These are phyloP conservation scores for Acropora yongei DNA, from an alignment of 64 coral and sea anemone species.

Conservation along the genomic window DNA sequence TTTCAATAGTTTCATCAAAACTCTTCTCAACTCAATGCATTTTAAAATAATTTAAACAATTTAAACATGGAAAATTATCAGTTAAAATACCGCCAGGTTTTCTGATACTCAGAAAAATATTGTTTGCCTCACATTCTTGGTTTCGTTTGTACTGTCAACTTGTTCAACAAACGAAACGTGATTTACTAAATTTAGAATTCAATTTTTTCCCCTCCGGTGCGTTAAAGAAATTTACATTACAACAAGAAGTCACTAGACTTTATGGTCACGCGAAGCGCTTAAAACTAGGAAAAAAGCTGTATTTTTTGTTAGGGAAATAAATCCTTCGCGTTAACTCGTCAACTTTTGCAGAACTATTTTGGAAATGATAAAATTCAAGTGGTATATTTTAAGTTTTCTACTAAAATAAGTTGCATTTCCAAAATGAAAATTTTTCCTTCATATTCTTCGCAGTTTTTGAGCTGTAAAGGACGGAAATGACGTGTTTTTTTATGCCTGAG, in stretches of 20 bases:
- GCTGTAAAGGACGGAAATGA: background rate
- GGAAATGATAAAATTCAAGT: background rate
- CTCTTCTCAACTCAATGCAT: no score
- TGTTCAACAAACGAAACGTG: background rate
- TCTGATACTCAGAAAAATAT: no score
- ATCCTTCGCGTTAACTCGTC: background rate
- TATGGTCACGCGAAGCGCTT: background rate
- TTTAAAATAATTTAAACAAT: no score
- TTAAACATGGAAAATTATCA: no score
- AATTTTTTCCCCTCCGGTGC: no score
- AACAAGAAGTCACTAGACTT: background rate
- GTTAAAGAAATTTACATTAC: background rate
- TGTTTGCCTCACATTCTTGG: background rate
- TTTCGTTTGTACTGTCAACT: background rate
- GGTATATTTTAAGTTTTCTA: background rate
- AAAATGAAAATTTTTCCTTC: background rate
- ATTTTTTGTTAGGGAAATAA: background rate
- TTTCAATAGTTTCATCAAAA: no score
- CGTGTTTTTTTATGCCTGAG: background rate
- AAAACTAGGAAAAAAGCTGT: background rate
- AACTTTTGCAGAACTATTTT: background rate
- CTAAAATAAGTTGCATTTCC: background rate
- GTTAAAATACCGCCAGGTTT: no score
- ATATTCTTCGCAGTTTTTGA: background rate
- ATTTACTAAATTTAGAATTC: background rate